Conservation (phyloP, 2,797 vertebrate species). For the Pelodytes ibericus region DNA sequence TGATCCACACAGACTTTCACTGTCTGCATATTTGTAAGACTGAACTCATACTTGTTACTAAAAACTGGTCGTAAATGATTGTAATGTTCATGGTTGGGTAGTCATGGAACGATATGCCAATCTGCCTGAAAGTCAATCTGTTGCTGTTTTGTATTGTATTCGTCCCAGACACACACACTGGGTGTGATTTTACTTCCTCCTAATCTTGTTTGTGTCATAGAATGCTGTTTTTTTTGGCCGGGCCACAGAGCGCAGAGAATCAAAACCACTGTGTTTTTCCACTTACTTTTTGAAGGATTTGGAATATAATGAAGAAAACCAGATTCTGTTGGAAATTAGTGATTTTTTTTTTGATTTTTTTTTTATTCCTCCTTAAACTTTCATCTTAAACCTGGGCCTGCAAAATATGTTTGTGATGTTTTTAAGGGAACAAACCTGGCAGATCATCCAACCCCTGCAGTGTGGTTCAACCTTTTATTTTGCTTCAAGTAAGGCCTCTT, state of each 20-base stretch:
- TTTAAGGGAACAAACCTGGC: background rate
- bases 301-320: background rate
- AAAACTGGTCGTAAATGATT: constrained; percentile 41
- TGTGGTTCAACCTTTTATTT: background rate
- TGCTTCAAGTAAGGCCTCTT: background rate
- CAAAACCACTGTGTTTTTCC: background rate
- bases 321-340: background rate
- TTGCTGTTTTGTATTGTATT: constrained; percentile 38
- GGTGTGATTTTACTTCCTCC: constrained; percentile 30
- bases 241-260: background rate
- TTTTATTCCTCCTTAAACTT: background rate
- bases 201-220: constrained; percentile 27
- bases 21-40: constrained; percentile 33
- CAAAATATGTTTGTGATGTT: background rate
- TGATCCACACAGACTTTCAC: background rate
- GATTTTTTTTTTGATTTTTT: background rate
- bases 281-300: background rate
- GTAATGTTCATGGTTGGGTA: constrained; percentile 40
- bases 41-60: constrained; percentile 45
- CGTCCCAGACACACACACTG: constrained; percentile 22
- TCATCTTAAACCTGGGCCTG: background rate
- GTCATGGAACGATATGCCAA: constrained; percentile 35
- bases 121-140: constrained; percentile 34
- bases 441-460: background rate
- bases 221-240: constrained; percentile 23